Evolutionary conservation across 2,888 invertebrate genomes (phyloP).

Genomic region (Metopia argyrocephala): DNA sequence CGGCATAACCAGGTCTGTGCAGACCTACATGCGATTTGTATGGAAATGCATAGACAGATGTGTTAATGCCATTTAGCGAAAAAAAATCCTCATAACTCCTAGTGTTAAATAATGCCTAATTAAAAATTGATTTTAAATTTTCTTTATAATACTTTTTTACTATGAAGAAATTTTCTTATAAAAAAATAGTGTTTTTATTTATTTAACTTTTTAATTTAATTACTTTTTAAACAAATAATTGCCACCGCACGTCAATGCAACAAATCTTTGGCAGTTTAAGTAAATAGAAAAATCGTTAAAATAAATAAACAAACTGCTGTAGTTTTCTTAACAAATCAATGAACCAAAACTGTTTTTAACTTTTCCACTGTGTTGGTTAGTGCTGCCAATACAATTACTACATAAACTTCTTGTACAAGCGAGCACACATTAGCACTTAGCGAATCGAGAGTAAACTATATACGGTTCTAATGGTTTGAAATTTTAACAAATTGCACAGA

Average conservation of each 20-base stretch:
- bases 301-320: background rate
- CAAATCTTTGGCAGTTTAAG: background rate
- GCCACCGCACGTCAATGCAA: background rate
- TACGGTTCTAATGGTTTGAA: background rate
- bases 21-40: no score
- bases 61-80: no score
- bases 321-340: conserved; percentile 10
- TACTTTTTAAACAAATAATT: background rate
- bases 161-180: background rate
- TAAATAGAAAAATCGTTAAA: background rate
- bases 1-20: no score
- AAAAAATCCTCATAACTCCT: no score
- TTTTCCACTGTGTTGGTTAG: background rate
- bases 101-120: background rate
- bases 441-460: background rate
- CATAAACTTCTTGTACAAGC: background rate
- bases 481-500: background rate
- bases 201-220: background rate
- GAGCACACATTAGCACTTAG: background rate
- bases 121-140: background rate
- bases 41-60: no score
- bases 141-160: background rate
- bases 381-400: background rate
- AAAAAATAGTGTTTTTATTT: background rate
- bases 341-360: background rate